Evolutionary conservation across 2,888 invertebrate genomes (phyloP).

Genomic region (Trachelus iudaicus): DNA sequence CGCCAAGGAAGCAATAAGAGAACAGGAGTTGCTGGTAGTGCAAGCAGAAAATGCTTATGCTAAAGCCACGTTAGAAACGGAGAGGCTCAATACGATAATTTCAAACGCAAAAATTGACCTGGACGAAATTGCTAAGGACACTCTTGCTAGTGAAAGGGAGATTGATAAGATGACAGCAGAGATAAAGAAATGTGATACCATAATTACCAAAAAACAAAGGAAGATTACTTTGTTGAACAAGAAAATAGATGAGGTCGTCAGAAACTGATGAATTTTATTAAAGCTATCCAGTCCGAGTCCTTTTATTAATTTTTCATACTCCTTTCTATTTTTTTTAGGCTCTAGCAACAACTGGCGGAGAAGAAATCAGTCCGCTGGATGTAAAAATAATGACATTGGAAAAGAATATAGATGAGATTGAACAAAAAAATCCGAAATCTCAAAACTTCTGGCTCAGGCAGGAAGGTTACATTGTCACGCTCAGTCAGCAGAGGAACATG

Average conservation of each 20-base stretch:
- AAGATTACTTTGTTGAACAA: slow-evolving; percentile 68
- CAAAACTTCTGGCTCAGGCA: slow-evolving; percentile 83
- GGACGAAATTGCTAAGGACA: slow-evolving; percentile 58
- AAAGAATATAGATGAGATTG: slow-evolving; percentile 72
- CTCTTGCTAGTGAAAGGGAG: slow-evolving; percentile 64
- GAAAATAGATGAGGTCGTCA: slow-evolving; percentile 66
- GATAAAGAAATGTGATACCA: slow-evolving; percentile 64
- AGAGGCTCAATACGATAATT: slow-evolving; percentile 62
- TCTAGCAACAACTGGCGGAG: slow-evolving; percentile 44
- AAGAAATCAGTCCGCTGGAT: slow-evolving; percentile 69
- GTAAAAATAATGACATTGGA: slow-evolving; percentile 75
- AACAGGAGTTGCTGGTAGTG: slow-evolving; percentile 69
- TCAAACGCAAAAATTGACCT: slow-evolving; percentile 52
- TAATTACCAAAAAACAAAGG: slow-evolving; percentile 68
- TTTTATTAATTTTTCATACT: not conserved
- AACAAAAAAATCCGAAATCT: slow-evolving; percentile 72
- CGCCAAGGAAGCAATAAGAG: slow-evolving; percentile 65
- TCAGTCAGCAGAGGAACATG: slow-evolving; percentile 76
- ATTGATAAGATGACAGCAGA: slow-evolving; percentile 65
- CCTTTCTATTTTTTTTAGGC: slow-evolving; percentile 42
- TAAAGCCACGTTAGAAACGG: slow-evolving; percentile 71
- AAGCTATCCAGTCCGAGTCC: not conserved
- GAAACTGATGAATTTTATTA: not conserved
- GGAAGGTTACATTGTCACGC: slow-evolving; percentile 77
- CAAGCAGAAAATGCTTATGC: slow-evolving; percentile 72